Base-by-base conservation (phyloP, 2,797 vertebrate genomes). In the Dallia pectoralis region DNA sequence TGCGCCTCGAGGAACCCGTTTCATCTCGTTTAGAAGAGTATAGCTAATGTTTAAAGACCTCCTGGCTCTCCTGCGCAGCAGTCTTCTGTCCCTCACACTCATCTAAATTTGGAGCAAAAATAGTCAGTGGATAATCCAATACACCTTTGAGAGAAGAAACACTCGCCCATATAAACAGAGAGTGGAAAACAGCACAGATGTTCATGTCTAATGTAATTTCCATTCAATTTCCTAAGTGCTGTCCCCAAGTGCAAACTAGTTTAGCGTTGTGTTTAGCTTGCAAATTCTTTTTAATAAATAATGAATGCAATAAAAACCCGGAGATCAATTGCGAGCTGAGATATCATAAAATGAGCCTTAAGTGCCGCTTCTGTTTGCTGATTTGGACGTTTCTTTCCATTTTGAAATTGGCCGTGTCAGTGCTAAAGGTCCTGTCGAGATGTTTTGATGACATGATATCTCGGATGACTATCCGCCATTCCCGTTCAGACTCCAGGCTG, bases 231-330 rank as follows among this genome's bases (percentile, higher is more conserved):
- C 93, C 93, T 95, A 94, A 95, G 94, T 95, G 95, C 91, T 81
- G 92, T 94, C 93, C 92, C 93, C 90, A 92, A 93, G 94, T 94
- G 93, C 93, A 94, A 94, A 94, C 93, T 93, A 93, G 94, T 93
- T 94, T 93, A 93, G 91, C 89, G 74, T 94, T 94, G 93, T 95
- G 94, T 95, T 95, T 95, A 95, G 94, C 93, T 95, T 95, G 94
- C 95, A 95, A 94, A 95, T 94, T 95, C 91, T 93, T 94, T 95
- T 93, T 94, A 95, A 93, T 95, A 95, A 95, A 94, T 95, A 95
- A 96, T 95, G 93, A 95, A 95, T 93, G 93, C 92, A 94, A 93
- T 95, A 95, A 95, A 85, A 96, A 94, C 91, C 88, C 83, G 86
- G 83, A 93, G 93, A 95, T 96, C 94, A 95, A 95, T 95, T 90